These are phyloP conservation scores for Drosophila hawaiiensis DNA, from an alignment of 2,888 invertebrate species.

Conservation along the genomic window DNA sequence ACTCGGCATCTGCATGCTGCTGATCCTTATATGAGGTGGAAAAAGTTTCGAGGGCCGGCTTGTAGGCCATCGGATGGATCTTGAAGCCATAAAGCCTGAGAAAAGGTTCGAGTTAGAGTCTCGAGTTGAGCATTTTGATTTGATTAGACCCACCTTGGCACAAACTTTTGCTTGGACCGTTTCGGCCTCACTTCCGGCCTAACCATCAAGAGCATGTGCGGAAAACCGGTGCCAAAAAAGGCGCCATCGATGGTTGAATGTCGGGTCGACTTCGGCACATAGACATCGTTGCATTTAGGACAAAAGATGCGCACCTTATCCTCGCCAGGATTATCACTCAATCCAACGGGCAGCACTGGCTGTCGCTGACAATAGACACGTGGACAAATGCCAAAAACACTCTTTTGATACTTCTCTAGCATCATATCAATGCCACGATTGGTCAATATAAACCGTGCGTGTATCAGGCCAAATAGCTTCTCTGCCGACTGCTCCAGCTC, in stretches of 20 bases:
- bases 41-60: constrained; percentile 1
- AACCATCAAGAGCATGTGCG: constrained; percentile 99
- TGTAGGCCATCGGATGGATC: constrained; percentile 59
- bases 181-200: constrained; percentile 99
- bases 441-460: constrained; percentile 99
- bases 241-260: constrained; percentile 99
- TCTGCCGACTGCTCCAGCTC: constrained; percentile 99
- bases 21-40: constrained; percentile 20
- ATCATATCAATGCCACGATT: constrained; percentile 99
- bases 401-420: constrained; percentile 99
- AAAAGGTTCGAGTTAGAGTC: background rate
- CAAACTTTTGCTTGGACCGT: constrained; percentile 97
- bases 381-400: constrained; percentile 99
- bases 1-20: constrained; percentile 30
- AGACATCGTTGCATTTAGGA: constrained; percentile 99
- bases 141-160: constrained; percentile 91
- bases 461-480: constrained; percentile 99
- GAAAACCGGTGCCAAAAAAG: constrained; percentile 99
- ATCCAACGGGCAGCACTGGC: constrained; percentile 97
- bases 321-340: constrained; percentile 99
- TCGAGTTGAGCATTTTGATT: background rate
- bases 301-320: constrained; percentile 99
- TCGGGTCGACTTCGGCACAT: constrained; percentile 98
- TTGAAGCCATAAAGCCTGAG: constrained; percentile 66
- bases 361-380: constrained; percentile 99